Evolutionary conservation across 2,113 vertebrate genomes (phyloP), one percentile per base, ranked within the genome.

Genomic region (Cochlearius cochlearius): DNA sequence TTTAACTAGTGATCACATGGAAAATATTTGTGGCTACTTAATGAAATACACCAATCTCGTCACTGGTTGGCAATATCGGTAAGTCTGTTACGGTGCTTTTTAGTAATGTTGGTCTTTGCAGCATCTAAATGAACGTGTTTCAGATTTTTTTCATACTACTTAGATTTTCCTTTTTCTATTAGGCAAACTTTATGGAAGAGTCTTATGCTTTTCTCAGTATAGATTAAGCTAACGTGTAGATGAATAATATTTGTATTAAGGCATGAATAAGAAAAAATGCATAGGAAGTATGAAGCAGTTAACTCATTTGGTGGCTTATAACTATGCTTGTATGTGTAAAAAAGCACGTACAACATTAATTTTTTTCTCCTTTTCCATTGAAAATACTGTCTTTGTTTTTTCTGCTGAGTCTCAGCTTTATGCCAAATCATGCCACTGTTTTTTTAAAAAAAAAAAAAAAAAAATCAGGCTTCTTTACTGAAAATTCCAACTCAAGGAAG

Each of bases 41-140:
- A 99, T 99, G 99, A 99, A 99, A 95, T 99, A 99, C 62, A 99
- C 99, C 73, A 99, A 99, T 96, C 98, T 99, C 9, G 99, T 99
- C 84, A 99, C 99, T 53, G 99, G 99, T 43, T 99, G 99, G 99
- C 99, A 99, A 64, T 99, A 99, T 94, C 98, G 99, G 99, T 99
- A 98, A 98, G 98, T 96, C 30, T 58, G 34, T 59, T 41, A 15
- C 39, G 43, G 30, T 73, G 36, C 15, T 62, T 91, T 68, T 81
- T 60, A 9, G 4, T 63, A 20, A 22, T 10, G 10, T 8, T 86
- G 17, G 7, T 75, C 26, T 62, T 60, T 91, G 73, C 55, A 59
- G 29, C 25, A 39, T 79, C 23, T 82, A 49, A 53, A 63, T 47
- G 2, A 85, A 50, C 3, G 2, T 6, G 10, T 47, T 73, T 63